Percentiles rank a stretch among this genome's conserved stretches.
phyloP scores from a whole-genome alignment of 2,888 invertebrate species.

The Strigamia crassipes region DNA sequence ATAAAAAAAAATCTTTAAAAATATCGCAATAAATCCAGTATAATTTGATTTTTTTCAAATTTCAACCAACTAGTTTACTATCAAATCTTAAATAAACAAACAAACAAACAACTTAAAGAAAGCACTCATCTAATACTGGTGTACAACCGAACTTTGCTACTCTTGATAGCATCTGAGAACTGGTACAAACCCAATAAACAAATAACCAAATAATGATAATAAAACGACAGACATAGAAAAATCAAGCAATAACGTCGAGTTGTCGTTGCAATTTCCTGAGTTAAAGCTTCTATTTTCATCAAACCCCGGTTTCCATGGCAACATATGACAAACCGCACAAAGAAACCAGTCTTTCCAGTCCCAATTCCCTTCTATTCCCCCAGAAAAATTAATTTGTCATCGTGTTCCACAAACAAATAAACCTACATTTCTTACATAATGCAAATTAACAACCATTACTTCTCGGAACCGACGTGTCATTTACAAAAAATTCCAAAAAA shows the following conservation, averaged over 20 bases:
- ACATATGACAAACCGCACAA: conserved; percentile 12
- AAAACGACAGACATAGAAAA: neutral
- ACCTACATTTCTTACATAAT: too few species aligned
- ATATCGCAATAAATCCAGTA: neutral
- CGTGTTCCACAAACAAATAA: neutral
- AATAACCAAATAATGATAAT: neutral
- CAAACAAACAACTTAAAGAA: neutral
- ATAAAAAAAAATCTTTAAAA: neutral
- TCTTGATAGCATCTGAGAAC: neutral
- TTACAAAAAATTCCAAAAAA: too few species aligned
- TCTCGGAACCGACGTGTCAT: too few species aligned
- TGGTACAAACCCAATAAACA: neutral
- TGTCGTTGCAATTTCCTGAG: conserved; percentile 7
- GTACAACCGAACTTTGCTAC: neutral
- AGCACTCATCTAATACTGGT: neutral
- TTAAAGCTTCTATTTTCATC: conserved; percentile 25
- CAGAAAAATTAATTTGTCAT: neutral
- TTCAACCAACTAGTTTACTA: neutral
- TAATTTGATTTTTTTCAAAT: neutral
- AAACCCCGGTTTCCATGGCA: neutral
- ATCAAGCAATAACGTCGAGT: neutral
- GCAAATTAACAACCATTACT: too few species aligned
- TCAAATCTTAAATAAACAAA: neutral
- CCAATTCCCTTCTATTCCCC: neutral
- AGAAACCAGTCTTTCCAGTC: neutral